Evolutionary conservation across 2,113 vertebrate species (phyloP).

Genomic region (Talpa occidentalis): DNA sequence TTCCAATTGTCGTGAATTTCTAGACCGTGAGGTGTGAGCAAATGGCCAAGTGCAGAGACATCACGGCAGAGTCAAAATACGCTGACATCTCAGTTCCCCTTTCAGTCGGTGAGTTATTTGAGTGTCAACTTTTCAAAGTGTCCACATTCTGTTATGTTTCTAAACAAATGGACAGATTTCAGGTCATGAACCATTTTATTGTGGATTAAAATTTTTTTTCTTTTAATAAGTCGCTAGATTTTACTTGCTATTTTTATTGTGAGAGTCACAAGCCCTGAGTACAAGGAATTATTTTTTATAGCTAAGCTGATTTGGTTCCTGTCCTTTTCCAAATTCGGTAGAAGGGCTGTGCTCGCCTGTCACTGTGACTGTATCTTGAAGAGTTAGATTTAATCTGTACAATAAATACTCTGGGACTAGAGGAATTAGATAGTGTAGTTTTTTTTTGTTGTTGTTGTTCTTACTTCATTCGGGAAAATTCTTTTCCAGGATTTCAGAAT

Average conservation of each 20-base stretch:
- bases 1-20: neutral
- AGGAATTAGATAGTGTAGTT: neutral
- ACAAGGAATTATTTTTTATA: neutral
- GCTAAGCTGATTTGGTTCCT: neutral
- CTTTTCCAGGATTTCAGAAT: constrained; percentile 26
- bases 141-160: neutral
- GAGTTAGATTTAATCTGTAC: constrained; percentile 33
- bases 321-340: neutral
- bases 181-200: neutral
- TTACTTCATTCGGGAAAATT: constrained; percentile 53
- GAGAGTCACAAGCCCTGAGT: neutral
- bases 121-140: neutral
- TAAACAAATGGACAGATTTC: neutral
- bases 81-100: neutral
- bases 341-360: neutral
- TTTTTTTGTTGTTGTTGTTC: neutral
- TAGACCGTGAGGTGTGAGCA: neutral
- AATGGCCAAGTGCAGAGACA: neutral
- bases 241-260: neutral
- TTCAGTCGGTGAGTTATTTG: neutral
- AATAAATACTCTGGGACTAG: neutral
- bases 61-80: neutral
- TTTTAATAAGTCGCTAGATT: neutral
- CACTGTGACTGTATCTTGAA: neutral
- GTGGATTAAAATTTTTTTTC: neutral